Base-by-base conservation (phyloP, 2,113 vertebrate species). In the Microcebus griseorufus region DNA sequence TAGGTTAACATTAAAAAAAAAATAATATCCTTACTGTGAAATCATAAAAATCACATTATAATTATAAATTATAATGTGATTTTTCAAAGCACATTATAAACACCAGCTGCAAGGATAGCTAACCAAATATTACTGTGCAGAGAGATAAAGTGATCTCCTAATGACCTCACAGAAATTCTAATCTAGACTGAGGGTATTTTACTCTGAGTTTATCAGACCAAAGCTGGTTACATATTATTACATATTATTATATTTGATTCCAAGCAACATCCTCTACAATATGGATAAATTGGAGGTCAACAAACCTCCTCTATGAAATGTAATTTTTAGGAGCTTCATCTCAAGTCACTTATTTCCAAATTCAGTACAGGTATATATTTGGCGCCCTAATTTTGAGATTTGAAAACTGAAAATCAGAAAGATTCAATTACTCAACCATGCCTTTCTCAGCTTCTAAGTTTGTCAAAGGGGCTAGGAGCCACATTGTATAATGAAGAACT, bases 1-100 rank as follows among this genome's bases (percentile, higher is more conserved):
- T 81, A 58, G 67, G 60, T 64, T 95, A 95, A 95, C 55, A 69
- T 69, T 86, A 90, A 96, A 97, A 97, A 81, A 96, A 96, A 90
- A 97, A 85, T 92, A 90, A 97, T 92, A 94, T 79, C 45, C 90
- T 85, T 88, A 95, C 78, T 95, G 85, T 93, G 81, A 96, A 98
- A 97, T 95, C 94, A 94, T 96, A 83, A 97, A 96, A 67, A 88
- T 94, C 6, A 55, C 17, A 55, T 55, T 55, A 18, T 55, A 55
- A 55, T 55, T 55, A 18, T 18, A 55, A 55, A 55, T 55, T 55
- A 55, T 18, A 55, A 55, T 55, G 53, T 55, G 17, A 18, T 88
- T 94, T 83, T 78, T 97, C 88, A 88, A 96, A 92, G 88, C 72
- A 82, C 53, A 92, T 96, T 92, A 95, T 62, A 90, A 97, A 88